phyloP scores from a whole-genome alignment of 2,797 vertebrate species.

The Trachurus trachurus region DNA sequence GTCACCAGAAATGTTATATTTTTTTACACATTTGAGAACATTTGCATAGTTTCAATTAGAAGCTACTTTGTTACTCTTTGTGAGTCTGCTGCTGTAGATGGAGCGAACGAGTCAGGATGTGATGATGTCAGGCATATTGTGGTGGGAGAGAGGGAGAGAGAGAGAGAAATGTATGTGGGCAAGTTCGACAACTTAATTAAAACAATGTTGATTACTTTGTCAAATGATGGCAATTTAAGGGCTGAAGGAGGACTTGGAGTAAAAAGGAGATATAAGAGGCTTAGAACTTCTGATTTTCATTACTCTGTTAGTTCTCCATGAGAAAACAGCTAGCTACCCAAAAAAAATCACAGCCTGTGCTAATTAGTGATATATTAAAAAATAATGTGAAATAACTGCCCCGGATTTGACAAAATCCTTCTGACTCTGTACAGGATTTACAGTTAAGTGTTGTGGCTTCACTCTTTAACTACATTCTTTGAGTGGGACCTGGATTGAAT shows the following conservation, averaged over 20 bases:
- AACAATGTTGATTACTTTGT: slow-evolving; percentile 70
- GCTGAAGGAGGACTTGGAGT: slow-evolving; percentile 36
- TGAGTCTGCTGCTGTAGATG: neutral
- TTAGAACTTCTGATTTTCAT: slow-evolving; percentile 58
- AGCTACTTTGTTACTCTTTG: slow-evolving; percentile 17
- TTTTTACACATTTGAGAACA: neutral
- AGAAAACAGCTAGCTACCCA: slow-evolving; percentile 33
- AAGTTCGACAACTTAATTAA: slow-evolving; percentile 68
- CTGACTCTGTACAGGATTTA: neutral
- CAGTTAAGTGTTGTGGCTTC: neutral
- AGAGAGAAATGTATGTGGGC: slow-evolving; percentile 50
- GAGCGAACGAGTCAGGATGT: neutral
- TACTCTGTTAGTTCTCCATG: slow-evolving; percentile 54
- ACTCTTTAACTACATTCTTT: neutral
- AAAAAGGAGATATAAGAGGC: slow-evolving; percentile 51
- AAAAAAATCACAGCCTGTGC: slow-evolving; percentile 18
- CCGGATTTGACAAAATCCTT: neutral
- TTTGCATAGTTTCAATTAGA: slow-evolving; percentile 43
- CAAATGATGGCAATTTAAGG: slow-evolving; percentile 63
- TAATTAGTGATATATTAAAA: slow-evolving; percentile 39
- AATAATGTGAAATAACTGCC: neutral
- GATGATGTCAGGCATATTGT: neutral
- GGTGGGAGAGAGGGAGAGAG: slow-evolving; percentile 16
- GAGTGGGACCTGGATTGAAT: neutral
- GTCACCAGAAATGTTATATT: too few relatives aligned